Conservation (phyloP, 2,797 vertebrate species). For the Amniataba percoides region DNA sequence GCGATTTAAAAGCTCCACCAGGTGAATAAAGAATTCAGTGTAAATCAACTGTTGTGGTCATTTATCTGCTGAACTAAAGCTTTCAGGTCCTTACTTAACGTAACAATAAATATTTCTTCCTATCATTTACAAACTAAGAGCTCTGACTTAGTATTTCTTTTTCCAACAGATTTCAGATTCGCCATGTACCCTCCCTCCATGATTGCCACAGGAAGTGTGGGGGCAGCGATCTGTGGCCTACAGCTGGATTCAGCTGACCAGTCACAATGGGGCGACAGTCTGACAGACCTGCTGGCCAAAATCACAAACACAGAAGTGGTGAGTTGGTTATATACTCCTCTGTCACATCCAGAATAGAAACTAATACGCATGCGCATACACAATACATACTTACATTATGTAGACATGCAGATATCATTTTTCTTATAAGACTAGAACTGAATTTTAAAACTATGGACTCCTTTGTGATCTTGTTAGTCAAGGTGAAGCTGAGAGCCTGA, state of each 20-base stretch:
- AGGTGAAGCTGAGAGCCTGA: not conserved
- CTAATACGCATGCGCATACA: too few species aligned
- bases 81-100: not conserved
- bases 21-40: constrained; percentile 37
- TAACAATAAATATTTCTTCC: not conserved
- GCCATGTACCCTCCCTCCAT: constrained; percentile 97
- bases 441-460: constrained; percentile 4
- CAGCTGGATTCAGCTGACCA: constrained; percentile 91
- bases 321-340: constrained; percentile 76
- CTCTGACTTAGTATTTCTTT: constrained; percentile 16
- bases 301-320: constrained; percentile 98
- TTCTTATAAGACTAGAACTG: not conserved
- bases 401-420: not conserved
- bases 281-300: constrained; percentile 95
- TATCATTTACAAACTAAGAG: not conserved
- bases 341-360: not conserved
- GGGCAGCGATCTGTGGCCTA: constrained; percentile 95
- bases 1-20: constrained; percentile 48
- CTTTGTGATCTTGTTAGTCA: constrained; percentile 20
- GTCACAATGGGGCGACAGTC: constrained; percentile 87
- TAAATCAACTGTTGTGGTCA: constrained; percentile 5
- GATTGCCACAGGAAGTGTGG: constrained; percentile 97
- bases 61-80: constrained; percentile 9
- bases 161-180: constrained; percentile 93
- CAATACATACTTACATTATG: too few species aligned